phyloP scores from a whole-genome alignment of 2,113 vertebrate genomes.

The Apistogramma diplotaenia region DNA sequence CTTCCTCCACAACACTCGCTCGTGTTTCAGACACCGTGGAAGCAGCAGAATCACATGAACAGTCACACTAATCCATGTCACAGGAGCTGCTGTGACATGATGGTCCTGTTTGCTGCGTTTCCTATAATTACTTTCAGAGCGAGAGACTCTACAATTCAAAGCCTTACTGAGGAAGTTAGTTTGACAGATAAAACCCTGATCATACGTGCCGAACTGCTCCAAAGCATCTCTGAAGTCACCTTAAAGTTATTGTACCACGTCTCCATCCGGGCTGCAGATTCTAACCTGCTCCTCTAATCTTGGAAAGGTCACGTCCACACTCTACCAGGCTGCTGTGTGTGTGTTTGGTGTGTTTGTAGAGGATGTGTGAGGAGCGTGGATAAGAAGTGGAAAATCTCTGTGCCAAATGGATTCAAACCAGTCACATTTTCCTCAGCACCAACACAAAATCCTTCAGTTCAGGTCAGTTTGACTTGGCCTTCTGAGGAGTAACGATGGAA shows the following conservation, averaged over 20 bases:
- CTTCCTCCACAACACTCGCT: no score
- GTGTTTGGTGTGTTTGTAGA: neutral
- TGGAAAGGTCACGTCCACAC: neutral
- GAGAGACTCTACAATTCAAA: no score
- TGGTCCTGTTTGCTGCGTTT: no score
- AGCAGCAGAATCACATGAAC: no score
- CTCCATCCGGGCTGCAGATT: neutral
- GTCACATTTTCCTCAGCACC: neutral
- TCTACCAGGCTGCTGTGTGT: neutral
- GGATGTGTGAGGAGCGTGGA: neutral
- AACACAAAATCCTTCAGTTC: neutral
- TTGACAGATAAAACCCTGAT: neutral
- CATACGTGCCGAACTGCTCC: no score
- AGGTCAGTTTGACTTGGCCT: conserved; percentile 2
- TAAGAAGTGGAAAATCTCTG: neutral
- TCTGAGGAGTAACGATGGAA: neutral
- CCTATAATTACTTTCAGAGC: no score
- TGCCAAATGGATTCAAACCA: conserved; percentile 4
- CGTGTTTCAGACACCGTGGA: no score
- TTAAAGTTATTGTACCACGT: neutral
- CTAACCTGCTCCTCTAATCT: neutral
- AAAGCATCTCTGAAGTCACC: neutral
- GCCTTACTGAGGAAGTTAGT: neutral
- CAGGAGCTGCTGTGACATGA: no score
- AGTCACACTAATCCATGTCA: no score